Evolutionary conservation across 2,113 vertebrate genomes (phyloP).

Genomic region (Lontra canadensis): DNA sequence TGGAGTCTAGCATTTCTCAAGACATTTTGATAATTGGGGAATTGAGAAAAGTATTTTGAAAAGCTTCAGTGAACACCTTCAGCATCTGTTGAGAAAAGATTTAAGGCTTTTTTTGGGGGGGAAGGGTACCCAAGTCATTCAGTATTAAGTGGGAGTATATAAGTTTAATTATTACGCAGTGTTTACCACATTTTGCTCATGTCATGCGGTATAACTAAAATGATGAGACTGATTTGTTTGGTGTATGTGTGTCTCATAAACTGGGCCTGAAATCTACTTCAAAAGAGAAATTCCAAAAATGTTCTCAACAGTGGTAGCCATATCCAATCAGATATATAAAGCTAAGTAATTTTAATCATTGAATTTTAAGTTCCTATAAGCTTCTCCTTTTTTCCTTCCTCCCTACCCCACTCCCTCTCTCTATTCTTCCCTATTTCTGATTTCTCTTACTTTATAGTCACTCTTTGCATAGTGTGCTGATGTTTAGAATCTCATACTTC

Average conservation of each 20-base stretch:
- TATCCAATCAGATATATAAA: background rate
- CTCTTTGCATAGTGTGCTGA: background rate
- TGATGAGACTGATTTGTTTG: background rate
- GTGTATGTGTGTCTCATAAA: background rate
- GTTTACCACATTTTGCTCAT: slow-evolving; percentile 12
- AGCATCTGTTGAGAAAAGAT: background rate
- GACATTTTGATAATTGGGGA: background rate
- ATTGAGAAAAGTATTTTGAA: background rate
- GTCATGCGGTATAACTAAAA: background rate
- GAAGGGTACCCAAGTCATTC: background rate
- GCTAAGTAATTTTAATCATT: background rate
- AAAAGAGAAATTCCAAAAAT: slow-evolving; percentile 24
- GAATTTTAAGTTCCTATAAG: background rate
- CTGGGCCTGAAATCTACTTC: background rate
- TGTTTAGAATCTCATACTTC: background rate
- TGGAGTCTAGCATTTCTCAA: background rate
- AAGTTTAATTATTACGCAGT: background rate
- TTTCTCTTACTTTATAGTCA: background rate
- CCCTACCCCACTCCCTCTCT: background rate
- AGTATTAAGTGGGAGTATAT: background rate
- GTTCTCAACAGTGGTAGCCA: background rate
- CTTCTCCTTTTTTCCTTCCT: background rate
- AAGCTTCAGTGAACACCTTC: background rate
- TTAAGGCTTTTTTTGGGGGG: background rate
- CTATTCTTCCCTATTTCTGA: background rate